Base-by-base conservation (phyloP, 2,888 invertebrate genomes). In the Pristionchus exspectatus region DNA sequence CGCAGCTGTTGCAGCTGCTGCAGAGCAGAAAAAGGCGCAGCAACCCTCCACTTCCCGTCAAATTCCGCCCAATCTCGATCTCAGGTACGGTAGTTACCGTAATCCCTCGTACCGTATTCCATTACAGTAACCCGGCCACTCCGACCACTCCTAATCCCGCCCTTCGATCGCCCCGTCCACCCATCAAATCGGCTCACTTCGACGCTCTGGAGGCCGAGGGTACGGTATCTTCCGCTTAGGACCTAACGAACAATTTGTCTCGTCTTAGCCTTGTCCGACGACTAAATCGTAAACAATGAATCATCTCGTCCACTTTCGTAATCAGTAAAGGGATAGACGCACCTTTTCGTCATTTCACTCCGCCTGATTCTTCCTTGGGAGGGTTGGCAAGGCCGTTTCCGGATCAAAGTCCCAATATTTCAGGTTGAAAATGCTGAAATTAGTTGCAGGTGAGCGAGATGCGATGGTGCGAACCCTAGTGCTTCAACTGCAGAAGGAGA, bases 121-220 rank as follows among this genome's bases (percentile, higher is more conserved):
- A 50, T 50, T 72, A n/a, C 87, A 87, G 87, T 54, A 72, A 72
- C 33, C 72, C 72, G 33, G 69, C 87, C 69, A 33, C 87, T 9
- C 87, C 87, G 3, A 66, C 88, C 44, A 59, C 88, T 12, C 88
- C 88, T 0, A 77, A 59, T 38, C 88, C 77, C 33, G 59, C 88
- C 7, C 63, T 88, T 4, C 77, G 81, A 38, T 88, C 88, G 21
- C 88, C 88, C 18, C 88, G 88, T 9, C 88, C 81, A 12, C 88
- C 88, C 77, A 77, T 88, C 56, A 54, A 88, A 24, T 88, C 88
- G 33, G 77, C 88, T 21, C 38, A 74, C 38, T 88, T 88, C 24
- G 63, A 77, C n/a, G 88, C 56, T 0, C 81, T 88, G n/a, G 88
- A 88, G 81, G 27, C 44, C 18, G 63, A 87, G n/a, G 77, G 77